Evolutionary conservation across 1,140 invertebrate genomes (phyloP), one percentile per base, ranked within the genome.

Genomic region (Solenopsis fugax): DNA sequence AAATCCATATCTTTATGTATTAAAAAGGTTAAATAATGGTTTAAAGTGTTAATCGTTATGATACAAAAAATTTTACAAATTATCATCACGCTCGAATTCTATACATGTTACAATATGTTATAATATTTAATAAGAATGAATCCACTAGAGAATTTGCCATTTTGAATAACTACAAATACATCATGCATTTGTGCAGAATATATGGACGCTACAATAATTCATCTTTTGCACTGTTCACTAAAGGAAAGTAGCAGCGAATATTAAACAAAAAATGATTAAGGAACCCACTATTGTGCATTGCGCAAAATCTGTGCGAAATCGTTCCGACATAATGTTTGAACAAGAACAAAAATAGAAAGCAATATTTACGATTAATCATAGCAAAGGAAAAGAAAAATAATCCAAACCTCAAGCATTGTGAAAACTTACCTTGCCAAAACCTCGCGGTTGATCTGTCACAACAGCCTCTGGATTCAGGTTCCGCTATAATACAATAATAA

Each of bases 401-500:
- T 4, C n/a, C 2, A 84, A 84, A 84, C 73, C n/a, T 75, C 80
- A 12, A 73, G 80, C 69, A 37, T 75, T 24, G 60, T 62, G 92
- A 92, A 92, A 90, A 94, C 94, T 95, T 94, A 95, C 94, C 93
- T 92, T 91, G 41, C 54, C 62, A 87, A 91, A 92, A 92, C 92
- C 90, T 93, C 91, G 90, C 29, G 95, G 95, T 92, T 95, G 95
- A 93, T 88, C 93, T 91, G 93, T 94, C 91, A 95, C 92, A 92
- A 95, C 94, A 91, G 73, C 93, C 50, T 94, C 94, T 91, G 93
- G 92, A 92, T 94, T 94, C 93, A 85, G 93, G 94, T 94, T 91
- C 94, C 92, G 93, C 94, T 95, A 95, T 91, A 95, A 95, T 95
- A 95, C 90, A 92, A 94, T 92, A 94, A 95, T 92, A 94, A 95